Evolutionary conservation across 2,888 invertebrate species (phyloP).

Genomic region (Pyrochroa serraticornis): DNA sequence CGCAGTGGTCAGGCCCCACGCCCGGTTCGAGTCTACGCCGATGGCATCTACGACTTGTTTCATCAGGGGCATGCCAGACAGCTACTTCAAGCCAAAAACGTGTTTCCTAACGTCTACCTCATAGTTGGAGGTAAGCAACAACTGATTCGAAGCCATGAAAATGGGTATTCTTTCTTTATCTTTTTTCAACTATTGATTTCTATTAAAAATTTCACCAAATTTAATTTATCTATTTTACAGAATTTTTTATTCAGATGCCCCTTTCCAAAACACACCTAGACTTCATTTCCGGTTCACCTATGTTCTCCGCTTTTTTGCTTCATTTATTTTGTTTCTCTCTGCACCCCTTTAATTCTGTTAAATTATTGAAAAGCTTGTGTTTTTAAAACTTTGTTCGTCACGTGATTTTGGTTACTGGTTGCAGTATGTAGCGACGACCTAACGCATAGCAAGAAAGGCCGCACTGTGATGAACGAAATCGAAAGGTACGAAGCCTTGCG

Average conservation of each 20-base stretch:
- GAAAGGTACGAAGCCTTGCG: conserved; percentile 98
- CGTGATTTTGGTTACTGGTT: no score
- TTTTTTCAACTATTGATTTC: no score
- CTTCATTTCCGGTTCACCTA: no score
- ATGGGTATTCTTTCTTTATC: neutral
- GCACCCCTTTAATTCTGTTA: no score
- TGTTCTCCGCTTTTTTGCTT: no score
- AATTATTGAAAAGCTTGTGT: no score
- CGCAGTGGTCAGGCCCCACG: conserved; percentile 79
- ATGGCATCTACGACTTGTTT: conserved; percentile 99
- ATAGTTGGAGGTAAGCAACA: conserved; percentile 91
- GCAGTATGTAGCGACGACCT: conserved; percentile 88
- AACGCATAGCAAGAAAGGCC: conserved; percentile 91
- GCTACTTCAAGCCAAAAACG: conserved; percentile 95
- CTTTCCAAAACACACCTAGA: no score
- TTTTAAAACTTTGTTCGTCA: conserved; percentile 36
- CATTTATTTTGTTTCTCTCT: no score
- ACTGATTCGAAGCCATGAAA: neutral
- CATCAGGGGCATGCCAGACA: conserved; percentile 99
- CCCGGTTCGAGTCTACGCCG: conserved; percentile 94
- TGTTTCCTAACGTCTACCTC: conserved; percentile 95
- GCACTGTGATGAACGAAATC: conserved; percentile 93
- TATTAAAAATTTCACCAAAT: no score
- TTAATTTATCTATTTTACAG: no score
- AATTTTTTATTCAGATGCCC: no score